Base-by-base conservation (phyloP, 2,797 vertebrate species). In the Bradypodion pumilum region DNA sequence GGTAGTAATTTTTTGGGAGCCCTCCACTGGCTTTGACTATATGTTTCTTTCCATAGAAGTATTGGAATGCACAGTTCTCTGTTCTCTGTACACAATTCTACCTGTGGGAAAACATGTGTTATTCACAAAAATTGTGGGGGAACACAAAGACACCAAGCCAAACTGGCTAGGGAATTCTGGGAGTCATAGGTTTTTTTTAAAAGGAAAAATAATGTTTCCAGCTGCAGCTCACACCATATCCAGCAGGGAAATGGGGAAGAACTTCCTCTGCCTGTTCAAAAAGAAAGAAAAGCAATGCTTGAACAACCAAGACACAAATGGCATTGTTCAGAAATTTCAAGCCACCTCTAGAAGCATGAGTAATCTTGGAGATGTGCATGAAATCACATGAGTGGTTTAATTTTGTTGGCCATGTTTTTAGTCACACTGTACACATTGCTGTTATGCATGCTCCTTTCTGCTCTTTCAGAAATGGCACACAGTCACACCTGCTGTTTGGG, bases 401-500 rank as follows among this genome's bases (percentile, higher is more conserved):
- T 80, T 83, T n/a, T 52, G 68, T 78, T 83, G 42, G 68, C 35
- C 69, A 10, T 79, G 29, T 66, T 42, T 74, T 40, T 16, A 23
- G 63, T 5, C 6, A 74, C 74, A 72, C 25, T 72, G 52, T 35
- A 42, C 7, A 13, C 19, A 16, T 9, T 80, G 60, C 42, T 80
- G 5, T 23, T 68, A 32, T 75, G 35, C n/a, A 68, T 74, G 35
- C 37, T 80, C 74, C 32, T 75, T 77, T 59, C 63, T 84, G 2
- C 29, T 49, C 3, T 72, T 63, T 78, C 16, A 78, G 19, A 77
- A 46, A 35, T 70, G 56, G 15, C 23, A 78, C 6, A 5, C 69
- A 84, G 27, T 66, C 90, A 62, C 70, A 37, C 52, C 12, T 69
- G 76, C 80, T 68, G 76, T 89, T 72, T 70, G 44, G 56, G 44